Base-by-base conservation (phyloP, 2,113 vertebrate genomes). In the Burhinus bistriatus region DNA sequence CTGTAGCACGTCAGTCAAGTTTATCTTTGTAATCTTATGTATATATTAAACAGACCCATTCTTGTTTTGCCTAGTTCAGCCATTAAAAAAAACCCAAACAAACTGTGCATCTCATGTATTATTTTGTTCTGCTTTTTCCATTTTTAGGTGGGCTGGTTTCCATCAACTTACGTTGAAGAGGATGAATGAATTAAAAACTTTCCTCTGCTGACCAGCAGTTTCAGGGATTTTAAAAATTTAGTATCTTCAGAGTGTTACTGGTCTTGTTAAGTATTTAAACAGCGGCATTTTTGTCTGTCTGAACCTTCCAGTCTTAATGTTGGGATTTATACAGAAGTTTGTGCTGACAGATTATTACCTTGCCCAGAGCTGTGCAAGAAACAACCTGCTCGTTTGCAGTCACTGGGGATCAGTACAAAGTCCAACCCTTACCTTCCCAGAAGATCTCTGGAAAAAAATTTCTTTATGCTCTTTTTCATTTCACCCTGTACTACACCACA, bases 161-260 rank as follows among this genome's bases (percentile, higher is more conserved):
- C 99, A 73, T 99, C 99, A 92, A 99, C 99, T 3, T 99, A 99
- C 1, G 99, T 99, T 89, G 99, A 99, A 97, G 99, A 99, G 94
- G 99, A 99, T 40, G 99, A 99, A 95, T 99, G 98, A 99, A 76
- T 72, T 82, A 66, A 79, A 83, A 80, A 36, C 17, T 15, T 68
- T 88, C 51, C 38, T 88, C 75, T 93, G 71, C 81, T 81, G 87
- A 95, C 69, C 55, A 87, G 65, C 88, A 94, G 78, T 93, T 96
- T 97, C 98, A 95, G 96, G 97, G 96, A 98, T 82, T 95, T 58
- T 82, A 95, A 93, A 94, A 91, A 77, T 82, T 40, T 79, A 45
- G 11, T 89, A 87, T 83, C 93, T 90, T 95, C 89, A 61, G 64
- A 40, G 73, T 80, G 30, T 95, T 95, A 36, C 21, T 94, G 83